Percentiles rank a stretch among this genome's conserved stretches.
Evolutionary conservation across 2,888 invertebrate genomes (phyloP).

Genomic region (Diploptera punctata): DNA sequence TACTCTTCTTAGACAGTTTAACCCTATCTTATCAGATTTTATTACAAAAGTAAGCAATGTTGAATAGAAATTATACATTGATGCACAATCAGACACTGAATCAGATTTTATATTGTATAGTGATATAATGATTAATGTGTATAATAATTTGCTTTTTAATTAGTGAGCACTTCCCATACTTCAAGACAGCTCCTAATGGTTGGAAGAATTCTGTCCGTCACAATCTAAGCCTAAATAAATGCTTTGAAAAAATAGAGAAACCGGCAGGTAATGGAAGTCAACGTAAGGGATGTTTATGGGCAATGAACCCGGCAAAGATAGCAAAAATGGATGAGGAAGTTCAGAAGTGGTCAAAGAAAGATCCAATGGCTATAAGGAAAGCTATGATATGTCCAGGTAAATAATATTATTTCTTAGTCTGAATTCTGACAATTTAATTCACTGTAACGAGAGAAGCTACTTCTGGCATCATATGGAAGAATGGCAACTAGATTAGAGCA

Average conservation of each 20-base stretch:
- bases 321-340: slow-evolving; percentile 98
- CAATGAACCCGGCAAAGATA: slow-evolving; percentile 93
- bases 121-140: not conserved
- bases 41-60: too few relatives aligned
- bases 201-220: slow-evolving; percentile 99
- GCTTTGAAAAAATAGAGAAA: slow-evolving; percentile 97
- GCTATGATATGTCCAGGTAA: slow-evolving; percentile 93
- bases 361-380: slow-evolving; percentile 88
- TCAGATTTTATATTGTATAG: not conserved
- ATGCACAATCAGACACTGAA: too few relatives aligned
- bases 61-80: too few relatives aligned
- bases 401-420: too few relatives aligned
- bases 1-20: too few relatives aligned
- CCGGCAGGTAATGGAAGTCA: slow-evolving; percentile 87
- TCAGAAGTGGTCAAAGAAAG: slow-evolving; percentile 96
- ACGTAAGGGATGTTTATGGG: slow-evolving; percentile 89
- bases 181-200: slow-evolving; percentile 96
- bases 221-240: slow-evolving; percentile 96
- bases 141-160: slow-evolving; percentile 55
- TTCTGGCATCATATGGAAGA: too few relatives aligned
- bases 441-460: too few relatives aligned
- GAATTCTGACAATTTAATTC: too few relatives aligned
- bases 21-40: too few relatives aligned
- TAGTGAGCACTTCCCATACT: slow-evolving; percentile 97
- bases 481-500: too few relatives aligned